Conservation (phyloP, 2,113 vertebrate genomes). For the Ranitomeya imitator region DNA sequence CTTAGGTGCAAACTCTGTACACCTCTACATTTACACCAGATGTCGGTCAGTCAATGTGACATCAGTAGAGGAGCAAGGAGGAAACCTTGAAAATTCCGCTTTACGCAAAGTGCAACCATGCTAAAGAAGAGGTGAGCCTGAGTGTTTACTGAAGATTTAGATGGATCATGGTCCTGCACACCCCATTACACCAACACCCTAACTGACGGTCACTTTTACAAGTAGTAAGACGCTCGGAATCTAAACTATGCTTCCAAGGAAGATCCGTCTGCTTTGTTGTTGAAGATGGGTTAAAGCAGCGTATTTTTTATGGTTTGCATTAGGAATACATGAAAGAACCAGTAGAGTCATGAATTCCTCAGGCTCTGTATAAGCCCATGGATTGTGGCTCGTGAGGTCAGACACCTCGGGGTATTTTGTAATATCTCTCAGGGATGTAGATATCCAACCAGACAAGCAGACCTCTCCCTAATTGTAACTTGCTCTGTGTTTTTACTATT, state of each 20-base stretch:
- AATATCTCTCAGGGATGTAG: not conserved
- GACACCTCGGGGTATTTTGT: not conserved
- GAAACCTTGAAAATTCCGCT: not conserved
- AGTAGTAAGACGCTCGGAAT: not conserved
- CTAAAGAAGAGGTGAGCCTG: not conserved
- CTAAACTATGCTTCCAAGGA: not conserved
- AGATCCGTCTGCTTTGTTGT: not conserved
- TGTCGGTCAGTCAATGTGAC: not conserved
- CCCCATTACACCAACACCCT: not conserved
- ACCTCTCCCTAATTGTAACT: not conserved
- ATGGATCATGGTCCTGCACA: not conserved
- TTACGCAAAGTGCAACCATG: not conserved
- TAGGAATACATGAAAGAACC: constrained; percentile 27
- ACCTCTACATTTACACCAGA: not conserved
- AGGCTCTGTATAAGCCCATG: not conserved
- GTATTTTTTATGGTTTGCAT: constrained; percentile 26
- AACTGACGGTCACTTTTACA: not conserved
- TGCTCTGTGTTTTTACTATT: not conserved
- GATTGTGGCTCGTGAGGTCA: constrained; percentile 17
- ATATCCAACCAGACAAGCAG: not conserved
- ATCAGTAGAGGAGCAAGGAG: not conserved
- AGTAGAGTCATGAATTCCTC: not conserved
- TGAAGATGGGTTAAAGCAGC: not conserved
- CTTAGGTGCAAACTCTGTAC: not conserved
- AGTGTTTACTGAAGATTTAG: not conserved